These are phyloP conservation scores for Apogon talboti DNA, from an alignment of 2,797 vertebrate genomes.

Conservation along the genomic window DNA sequence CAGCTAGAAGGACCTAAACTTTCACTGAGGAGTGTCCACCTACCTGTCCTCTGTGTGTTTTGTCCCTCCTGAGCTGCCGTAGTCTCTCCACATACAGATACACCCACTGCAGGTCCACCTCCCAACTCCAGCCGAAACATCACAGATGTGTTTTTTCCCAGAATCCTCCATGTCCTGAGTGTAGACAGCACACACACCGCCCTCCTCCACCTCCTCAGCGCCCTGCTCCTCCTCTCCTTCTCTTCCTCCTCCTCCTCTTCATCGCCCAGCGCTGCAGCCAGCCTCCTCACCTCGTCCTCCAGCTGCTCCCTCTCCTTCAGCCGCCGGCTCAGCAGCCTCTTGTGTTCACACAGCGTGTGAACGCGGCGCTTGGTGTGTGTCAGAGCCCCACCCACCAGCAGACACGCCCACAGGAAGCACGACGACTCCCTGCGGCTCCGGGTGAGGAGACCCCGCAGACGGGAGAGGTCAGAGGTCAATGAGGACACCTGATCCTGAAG, in stretches of 20 bases:
- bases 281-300: conserved; percentile 67
- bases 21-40: neutral
- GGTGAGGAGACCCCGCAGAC: conserved; percentile 29
- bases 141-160: conserved; percentile 10
- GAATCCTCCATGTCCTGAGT: conserved; percentile 43
- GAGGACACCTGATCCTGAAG: conserved; percentile 44
- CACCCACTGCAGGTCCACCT: neutral
- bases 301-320: conserved; percentile 51
- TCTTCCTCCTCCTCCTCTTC: conserved; percentile 6
- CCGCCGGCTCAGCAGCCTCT: conserved; percentile 31
- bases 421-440: conserved; percentile 6
- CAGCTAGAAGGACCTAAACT: neutral
- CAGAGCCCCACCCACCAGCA: conserved; percentile 61
- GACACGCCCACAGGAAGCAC: conserved; percentile 48
- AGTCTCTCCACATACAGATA: conserved; percentile 37
- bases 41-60: neutral
- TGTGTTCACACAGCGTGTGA: conserved; percentile 55
- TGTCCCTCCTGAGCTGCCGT: conserved; percentile 17
- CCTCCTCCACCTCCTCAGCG: conserved; percentile 64
- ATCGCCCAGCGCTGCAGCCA: conserved; percentile 45
- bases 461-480: conserved; percentile 64
- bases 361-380: conserved; percentile 35
- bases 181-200: conserved; percentile 54
- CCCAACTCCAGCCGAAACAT: conserved; percentile 55
- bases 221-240: neutral